These are phyloP conservation scores for Anthopleura sola DNA, from an alignment of 64 coral and sea anemone genomes.

Conservation along the genomic window DNA sequence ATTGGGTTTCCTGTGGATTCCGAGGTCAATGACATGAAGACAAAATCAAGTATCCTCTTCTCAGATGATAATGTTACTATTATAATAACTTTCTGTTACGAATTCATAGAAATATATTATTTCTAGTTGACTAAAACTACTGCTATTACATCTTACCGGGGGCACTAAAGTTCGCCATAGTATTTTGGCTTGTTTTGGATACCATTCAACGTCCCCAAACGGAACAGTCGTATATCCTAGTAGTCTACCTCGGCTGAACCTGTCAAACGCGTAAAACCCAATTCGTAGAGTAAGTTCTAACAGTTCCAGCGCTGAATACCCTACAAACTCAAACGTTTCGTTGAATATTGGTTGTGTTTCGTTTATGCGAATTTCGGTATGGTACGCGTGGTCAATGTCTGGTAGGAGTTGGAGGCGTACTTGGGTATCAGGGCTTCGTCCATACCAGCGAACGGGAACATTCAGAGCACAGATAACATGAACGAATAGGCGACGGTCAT, in stretches of 20 bases:
- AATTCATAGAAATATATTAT: background rate
- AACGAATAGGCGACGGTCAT: constrained; percentile 63
- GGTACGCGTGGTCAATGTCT: constrained; percentile 70
- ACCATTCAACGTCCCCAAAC: constrained; percentile 57
- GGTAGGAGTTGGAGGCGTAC: constrained; percentile 87
- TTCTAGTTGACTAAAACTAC: background rate
- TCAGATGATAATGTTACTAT: too few species aligned
- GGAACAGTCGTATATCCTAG: constrained; percentile 64
- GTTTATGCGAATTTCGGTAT: constrained; percentile 65
- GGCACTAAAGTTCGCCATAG: constrained; percentile 54
- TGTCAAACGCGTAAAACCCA: constrained; percentile 71
- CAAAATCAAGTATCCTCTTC: too few species aligned
- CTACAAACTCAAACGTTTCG: constrained; percentile 92
- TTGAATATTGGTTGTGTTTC: constrained; percentile 77
- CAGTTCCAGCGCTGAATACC: constrained; percentile 69
- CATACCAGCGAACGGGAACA: constrained; percentile 71
- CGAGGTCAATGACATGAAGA: too few species aligned
- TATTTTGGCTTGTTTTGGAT: constrained; percentile 63
- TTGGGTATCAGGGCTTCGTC: constrained; percentile 62
- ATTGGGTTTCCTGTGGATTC: too few species aligned
- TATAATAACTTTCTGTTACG: too few species aligned
- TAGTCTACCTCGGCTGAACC: constrained; percentile 75
- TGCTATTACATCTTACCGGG: background rate
- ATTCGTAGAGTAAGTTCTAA: constrained; percentile 67
- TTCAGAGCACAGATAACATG: constrained; percentile 76